Percentiles rank a stretch among this genome's conserved stretches.
phyloP scores from a whole-genome alignment of 2,113 vertebrate species.

The Sturnira hondurensis region DNA sequence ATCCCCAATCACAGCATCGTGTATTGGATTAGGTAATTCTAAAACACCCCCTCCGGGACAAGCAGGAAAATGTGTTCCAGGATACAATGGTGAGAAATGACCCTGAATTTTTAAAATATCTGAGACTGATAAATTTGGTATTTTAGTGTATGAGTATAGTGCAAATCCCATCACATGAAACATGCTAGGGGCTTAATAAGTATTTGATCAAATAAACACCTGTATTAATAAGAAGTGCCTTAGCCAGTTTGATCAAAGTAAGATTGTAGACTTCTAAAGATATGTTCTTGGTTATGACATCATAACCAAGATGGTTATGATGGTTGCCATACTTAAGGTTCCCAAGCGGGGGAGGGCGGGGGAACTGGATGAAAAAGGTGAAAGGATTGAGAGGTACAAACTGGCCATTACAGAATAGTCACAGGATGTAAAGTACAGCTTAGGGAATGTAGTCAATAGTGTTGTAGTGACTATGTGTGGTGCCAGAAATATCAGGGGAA shows the following conservation, averaged over 20 bases:
- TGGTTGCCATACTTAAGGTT: too few relatives aligned
- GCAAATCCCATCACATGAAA: not conserved
- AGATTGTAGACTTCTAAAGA: not conserved
- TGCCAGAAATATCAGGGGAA: not conserved
- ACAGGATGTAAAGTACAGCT: not conserved
- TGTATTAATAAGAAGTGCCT: not conserved
- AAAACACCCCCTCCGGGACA: conserved; percentile 91
- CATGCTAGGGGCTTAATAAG: not conserved
- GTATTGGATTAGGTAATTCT: conserved; percentile 90
- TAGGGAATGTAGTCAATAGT: not conserved
- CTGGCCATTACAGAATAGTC: not conserved
- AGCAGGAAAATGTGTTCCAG: conserved; percentile 93
- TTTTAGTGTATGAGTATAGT: not conserved
- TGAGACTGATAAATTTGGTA: not conserved
- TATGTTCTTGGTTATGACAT: not conserved
- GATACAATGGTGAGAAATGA: conserved; percentile 90
- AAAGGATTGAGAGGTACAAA: not conserved
- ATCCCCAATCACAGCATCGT: conserved; percentile 93
- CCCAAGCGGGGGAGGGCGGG: too few relatives aligned
- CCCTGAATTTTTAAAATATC: not conserved
- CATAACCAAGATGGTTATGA: too few relatives aligned
- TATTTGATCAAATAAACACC: not conserved
- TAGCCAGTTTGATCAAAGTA: not conserved
- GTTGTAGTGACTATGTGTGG: not conserved
- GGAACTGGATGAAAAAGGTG: not conserved